Conservation (phyloP, 2,113 vertebrate genomes). For the Hirundichthys speculiger region DNA sequence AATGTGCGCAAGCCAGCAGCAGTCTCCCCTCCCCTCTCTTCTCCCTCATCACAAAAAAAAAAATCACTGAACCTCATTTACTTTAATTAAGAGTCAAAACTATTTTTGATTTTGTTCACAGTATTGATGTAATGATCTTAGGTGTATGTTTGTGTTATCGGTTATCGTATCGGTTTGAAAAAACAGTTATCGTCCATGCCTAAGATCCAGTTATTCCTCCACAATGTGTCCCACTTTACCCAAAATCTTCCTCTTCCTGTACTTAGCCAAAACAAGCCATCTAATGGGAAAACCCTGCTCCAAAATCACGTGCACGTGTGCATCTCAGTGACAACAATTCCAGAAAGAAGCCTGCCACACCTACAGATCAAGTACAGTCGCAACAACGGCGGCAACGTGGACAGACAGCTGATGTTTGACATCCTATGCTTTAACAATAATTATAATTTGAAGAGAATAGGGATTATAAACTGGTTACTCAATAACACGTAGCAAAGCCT, state of each 20-base stretch:
- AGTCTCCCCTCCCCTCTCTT: too few species aligned
- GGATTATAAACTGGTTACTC: conserved; percentile 47
- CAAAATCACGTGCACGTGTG: conserved; percentile 39
- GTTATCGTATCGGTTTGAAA: too few species aligned
- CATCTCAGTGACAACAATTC: conserved; percentile 23
- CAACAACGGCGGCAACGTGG: not conserved
- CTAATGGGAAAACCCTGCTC: conserved; percentile 28
- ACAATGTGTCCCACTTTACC: conserved; percentile 29
- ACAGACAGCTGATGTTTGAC: not conserved
- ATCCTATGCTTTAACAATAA: not conserved
- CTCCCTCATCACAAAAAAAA: too few species aligned
- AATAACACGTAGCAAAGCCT: not conserved
- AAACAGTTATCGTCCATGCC: too few species aligned
- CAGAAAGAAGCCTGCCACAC: conserved; percentile 23
- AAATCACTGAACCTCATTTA: too few species aligned
- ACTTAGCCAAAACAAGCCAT: conserved; percentile 58
- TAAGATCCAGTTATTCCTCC: conserved; percentile 40
- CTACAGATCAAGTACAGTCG: conserved; percentile 15
- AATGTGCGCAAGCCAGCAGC: too few species aligned
- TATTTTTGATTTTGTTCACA: too few species aligned
- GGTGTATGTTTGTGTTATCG: too few species aligned
- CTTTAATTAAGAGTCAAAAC: too few species aligned
- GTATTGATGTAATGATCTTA: too few species aligned
- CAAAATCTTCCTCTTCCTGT: conserved; percentile 70
- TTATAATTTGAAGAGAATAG: not conserved